Percentiles rank a stretch among this genome's conserved stretches.
phyloP scores from a whole-genome alignment of 2,113 vertebrate species.

The Hiodon tergisus region DNA sequence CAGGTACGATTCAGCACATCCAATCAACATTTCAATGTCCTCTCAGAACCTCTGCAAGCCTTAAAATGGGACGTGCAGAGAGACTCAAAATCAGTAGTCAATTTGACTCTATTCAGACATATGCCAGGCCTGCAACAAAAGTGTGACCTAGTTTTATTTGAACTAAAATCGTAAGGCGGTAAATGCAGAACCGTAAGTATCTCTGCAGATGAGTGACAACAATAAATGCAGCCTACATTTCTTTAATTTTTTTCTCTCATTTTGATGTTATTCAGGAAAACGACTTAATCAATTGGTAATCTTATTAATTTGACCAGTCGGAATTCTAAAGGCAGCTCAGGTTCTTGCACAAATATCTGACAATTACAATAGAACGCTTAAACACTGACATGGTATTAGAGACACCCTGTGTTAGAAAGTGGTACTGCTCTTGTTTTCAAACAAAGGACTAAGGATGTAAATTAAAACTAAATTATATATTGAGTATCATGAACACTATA shows the following conservation, averaged over 20 bases:
- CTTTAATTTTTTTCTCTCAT: neutral
- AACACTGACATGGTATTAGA: constrained; percentile 12
- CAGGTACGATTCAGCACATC: neutral
- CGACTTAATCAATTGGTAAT: neutral
- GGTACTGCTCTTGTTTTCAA: constrained; percentile 6
- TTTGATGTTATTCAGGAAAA: constrained; percentile 8
- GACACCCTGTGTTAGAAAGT: constrained; percentile 12
- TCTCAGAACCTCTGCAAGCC: neutral
- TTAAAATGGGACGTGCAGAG: neutral
- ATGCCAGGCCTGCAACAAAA: constrained; percentile 5
- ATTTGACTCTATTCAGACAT: constrained; percentile 7
- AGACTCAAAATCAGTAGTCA: constrained; percentile 7
- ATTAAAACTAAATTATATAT: neutral
- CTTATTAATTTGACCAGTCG: neutral
- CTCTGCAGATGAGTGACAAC: neutral
- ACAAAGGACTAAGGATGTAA: neutral
- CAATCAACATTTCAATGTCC: constrained; percentile 1
- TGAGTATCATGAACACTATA: too few species aligned
- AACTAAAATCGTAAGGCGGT: neutral
- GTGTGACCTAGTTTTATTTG: constrained; percentile 18
- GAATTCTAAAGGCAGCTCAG: neutral
- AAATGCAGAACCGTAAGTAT: neutral
- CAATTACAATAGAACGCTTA: neutral
- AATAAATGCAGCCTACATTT: neutral
- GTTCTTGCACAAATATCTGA: neutral